Evolutionary conservation across 2,113 vertebrate genomes (phyloP).

Genomic region (Python bivittatus): DNA sequence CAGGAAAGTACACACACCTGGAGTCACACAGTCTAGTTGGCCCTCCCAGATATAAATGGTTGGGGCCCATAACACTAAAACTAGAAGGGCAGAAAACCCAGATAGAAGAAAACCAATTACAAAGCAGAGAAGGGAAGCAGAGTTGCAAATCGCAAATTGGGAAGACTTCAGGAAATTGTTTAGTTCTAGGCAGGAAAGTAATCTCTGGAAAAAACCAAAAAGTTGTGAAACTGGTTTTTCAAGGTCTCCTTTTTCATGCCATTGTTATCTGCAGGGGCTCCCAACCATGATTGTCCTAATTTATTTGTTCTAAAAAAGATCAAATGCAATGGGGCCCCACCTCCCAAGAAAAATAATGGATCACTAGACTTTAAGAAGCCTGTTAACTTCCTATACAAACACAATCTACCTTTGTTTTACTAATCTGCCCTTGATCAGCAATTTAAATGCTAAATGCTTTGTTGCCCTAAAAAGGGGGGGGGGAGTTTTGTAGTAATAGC

Average conservation of each 20-base stretch:
- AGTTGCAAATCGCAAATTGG: conserved; percentile 67
- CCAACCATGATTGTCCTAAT: conserved; percentile 63
- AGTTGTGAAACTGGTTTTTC: conserved; percentile 81
- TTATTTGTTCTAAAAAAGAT: conserved; percentile 68
- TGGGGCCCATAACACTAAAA: conserved; percentile 1
- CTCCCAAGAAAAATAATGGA: conserved; percentile 72
- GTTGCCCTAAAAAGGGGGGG: conserved; percentile 67
- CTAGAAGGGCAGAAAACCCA: background rate
- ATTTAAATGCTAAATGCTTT: conserved; percentile 81
- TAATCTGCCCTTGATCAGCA: conserved; percentile 91
- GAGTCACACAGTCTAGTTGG: conserved; percentile 18
- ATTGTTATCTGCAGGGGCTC: conserved; percentile 63
- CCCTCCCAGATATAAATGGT: conserved; percentile 17
- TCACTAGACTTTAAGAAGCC: conserved; percentile 79
- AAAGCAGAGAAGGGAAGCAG: no score
- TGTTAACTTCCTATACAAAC: conserved; percentile 83
- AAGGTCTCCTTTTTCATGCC: conserved; percentile 68
- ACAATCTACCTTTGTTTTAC: conserved; percentile 82
- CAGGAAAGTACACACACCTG: conserved; percentile 43
- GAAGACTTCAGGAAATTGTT: conserved; percentile 59
- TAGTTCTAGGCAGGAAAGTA: conserved; percentile 34
- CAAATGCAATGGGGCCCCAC: conserved; percentile 64
- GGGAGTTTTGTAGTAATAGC: conserved; percentile 68
- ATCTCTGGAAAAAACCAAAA: conserved; percentile 35
- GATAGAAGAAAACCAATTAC: conserved; percentile 29